Conservation (phyloP, 2,888 invertebrate species). For the Tridacna crocea region DNA sequence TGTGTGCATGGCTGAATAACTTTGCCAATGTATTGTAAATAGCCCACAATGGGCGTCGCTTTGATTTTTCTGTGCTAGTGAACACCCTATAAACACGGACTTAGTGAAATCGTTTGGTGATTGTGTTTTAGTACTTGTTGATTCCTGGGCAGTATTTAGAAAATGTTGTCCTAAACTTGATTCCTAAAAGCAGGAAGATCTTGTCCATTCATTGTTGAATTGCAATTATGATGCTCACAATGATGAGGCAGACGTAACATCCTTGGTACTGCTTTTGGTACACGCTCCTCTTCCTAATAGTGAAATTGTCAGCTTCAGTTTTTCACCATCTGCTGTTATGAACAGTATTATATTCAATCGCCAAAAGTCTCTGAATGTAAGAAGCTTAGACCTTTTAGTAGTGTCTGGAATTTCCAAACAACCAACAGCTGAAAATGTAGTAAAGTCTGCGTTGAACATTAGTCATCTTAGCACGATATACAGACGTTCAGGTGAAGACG, state of each 20-base stretch:
- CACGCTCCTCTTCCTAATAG: not conserved
- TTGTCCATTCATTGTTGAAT: slow-evolving; percentile 16
- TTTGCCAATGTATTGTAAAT: slow-evolving; percentile 35
- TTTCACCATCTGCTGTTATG: slow-evolving; percentile 16
- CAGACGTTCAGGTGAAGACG: slow-evolving; percentile 34
- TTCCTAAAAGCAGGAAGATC: slow-evolving; percentile 36
- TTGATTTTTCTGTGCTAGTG: slow-evolving; percentile 47
- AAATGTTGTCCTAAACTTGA: slow-evolving; percentile 27
- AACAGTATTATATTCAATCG: slow-evolving; percentile 14
- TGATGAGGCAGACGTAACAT: slow-evolving; percentile 38
- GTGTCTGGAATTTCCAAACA: slow-evolving; percentile 24
- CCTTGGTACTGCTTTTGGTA: slow-evolving; percentile 6
- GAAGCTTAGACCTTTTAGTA: slow-evolving; percentile 19
- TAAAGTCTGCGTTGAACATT: slow-evolving; percentile 40
- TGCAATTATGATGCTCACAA: slow-evolving; percentile 43
- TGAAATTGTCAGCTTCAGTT: slow-evolving; percentile 11
- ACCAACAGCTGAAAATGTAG: slow-evolving; percentile 45
- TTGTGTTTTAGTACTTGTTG: slow-evolving; percentile 29
- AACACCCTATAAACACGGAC: not conserved
- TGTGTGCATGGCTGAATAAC: slow-evolving; percentile 30
- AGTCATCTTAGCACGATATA: slow-evolving; percentile 21
- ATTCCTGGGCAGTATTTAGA: slow-evolving; percentile 33
- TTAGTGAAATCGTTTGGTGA: not conserved
- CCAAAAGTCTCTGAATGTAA: slow-evolving; percentile 33
- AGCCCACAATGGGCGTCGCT: slow-evolving; percentile 49